A percentile compares a stretch with the other conserved stretches of the same genome.
Conservation (phyloP, 2,113 vertebrate genomes). For the Herpetotheres cachinnans region DNA sequence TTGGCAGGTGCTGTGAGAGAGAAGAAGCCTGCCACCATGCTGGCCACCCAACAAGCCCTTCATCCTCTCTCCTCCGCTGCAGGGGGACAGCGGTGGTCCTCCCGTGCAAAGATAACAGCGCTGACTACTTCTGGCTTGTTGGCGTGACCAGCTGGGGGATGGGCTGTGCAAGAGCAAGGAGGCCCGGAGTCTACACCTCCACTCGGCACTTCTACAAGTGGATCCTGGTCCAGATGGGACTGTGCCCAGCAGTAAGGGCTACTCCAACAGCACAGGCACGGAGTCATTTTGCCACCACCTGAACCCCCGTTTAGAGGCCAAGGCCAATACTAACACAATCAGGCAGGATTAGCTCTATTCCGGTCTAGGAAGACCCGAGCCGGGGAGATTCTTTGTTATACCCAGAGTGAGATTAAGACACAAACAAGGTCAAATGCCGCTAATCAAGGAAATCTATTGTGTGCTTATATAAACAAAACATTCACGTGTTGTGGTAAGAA, state of each 20-base stretch:
- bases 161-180: background rate
- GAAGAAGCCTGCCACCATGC: background rate
- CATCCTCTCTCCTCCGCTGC: background rate
- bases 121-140: background rate
- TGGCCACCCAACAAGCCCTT: background rate
- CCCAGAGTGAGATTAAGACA: too few relatives aligned
- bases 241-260: background rate
- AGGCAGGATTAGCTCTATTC: too few relatives aligned
- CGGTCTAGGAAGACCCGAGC: too few relatives aligned
- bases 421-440: too few relatives aligned
- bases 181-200: background rate
- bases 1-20: background rate
- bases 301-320: background rate
- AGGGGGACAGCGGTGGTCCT: slow-evolving; percentile 11
- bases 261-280: background rate
- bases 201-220: background rate
- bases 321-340: too few relatives aligned
- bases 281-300: background rate
- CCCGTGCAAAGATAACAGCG: background rate
- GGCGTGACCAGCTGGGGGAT: slow-evolving; percentile 19
- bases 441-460: too few relatives aligned
- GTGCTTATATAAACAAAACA: too few relatives aligned
- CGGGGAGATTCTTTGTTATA: too few relatives aligned
- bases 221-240: background rate
- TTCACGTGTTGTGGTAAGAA: too few relatives aligned